Base-by-base conservation (phyloP, 2,797 vertebrate genomes). In the Philypnodon macrostomus region DNA sequence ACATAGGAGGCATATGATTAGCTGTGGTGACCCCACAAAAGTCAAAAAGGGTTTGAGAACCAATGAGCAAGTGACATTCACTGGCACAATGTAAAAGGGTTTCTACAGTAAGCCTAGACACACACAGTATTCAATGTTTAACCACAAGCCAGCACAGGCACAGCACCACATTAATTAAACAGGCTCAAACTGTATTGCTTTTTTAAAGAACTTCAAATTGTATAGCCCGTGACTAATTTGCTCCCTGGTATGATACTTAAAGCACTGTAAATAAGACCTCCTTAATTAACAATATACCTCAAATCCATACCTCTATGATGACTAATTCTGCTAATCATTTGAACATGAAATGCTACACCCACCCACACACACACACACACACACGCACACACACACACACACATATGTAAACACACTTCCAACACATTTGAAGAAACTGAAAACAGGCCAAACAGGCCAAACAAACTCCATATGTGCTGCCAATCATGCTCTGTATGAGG, bases 401-500 rank as follows among this genome's bases (percentile, higher is more conserved):
- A 62, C 53, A 52, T 68, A 65, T 49, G 50, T 55, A 58, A 51
- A 26, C 11, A 56, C 46, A 58, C 24, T 64, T 69, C 34, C 36
- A 57, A 42, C 45, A 32, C 53, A 26, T 63, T 17, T 39, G 21
- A 49, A 50, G 59, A 66, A 75, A 79, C 52, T 30, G 26, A 65
- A 74, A 46, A 48, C 66, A 39, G 27, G 10, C 47, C 15, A 48
- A 49, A 49, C 71, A 47, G n/a, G n/a, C n/a, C n/a, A n/a, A n/a
- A 52, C 30, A 33, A 32, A 47, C 39, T 67, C 55, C 81, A 89
- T 68, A 73, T 88, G 84, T 85, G 77, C 83, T 83, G 78, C 68
- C 81, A 85, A 70, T 90, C 82, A 88, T 47, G 55, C 73, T 85
- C 68, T 46, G 68, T 63, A 26, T 60, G 63, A 61, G 67, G 79